Conservation (phyloP, 1,140 invertebrate genomes). For the Drosophila parvula region DNA sequence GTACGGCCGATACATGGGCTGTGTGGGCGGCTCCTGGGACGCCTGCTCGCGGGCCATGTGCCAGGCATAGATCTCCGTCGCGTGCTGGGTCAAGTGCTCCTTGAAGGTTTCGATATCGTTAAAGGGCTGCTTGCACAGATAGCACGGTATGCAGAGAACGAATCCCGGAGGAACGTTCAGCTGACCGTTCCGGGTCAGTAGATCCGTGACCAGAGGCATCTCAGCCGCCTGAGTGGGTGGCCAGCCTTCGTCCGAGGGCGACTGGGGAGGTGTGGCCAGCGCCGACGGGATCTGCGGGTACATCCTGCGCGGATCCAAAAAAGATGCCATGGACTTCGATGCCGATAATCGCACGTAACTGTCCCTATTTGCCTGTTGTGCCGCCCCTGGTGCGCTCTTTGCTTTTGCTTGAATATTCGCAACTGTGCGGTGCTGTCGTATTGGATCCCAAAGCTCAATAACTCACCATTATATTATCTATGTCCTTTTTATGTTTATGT, state of each 20-base stretch:
- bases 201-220: conserved; percentile 24
- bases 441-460: background rate
- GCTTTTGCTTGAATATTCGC: background rate
- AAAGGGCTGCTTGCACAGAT: conserved; percentile 55
- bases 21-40: background rate
- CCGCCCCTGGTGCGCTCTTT: background rate
- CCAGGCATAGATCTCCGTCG: conserved; percentile 18
- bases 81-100: conserved; percentile 47
- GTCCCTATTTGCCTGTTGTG: background rate
- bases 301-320: background rate
- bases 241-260: conserved; percentile 11
- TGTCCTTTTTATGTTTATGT: background rate
- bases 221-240: background rate
- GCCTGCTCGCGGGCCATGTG: background rate
- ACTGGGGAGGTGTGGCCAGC: conserved; percentile 47
- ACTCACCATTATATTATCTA: background rate
- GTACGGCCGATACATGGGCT: too few relatives aligned
- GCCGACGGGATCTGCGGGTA: background rate
- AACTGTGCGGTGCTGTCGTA: background rate
- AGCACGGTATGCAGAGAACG: conserved; percentile 49
- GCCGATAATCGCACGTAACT: conserved; percentile 11
- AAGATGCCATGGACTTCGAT: background rate
- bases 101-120: conserved; percentile 29
- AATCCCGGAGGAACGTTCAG: conserved; percentile 9
- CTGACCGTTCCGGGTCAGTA: conserved; percentile 6